phyloP scores from a whole-genome alignment of 2,113 vertebrate genomes.

The Sinocyclocheilus rhinocerous region DNA sequence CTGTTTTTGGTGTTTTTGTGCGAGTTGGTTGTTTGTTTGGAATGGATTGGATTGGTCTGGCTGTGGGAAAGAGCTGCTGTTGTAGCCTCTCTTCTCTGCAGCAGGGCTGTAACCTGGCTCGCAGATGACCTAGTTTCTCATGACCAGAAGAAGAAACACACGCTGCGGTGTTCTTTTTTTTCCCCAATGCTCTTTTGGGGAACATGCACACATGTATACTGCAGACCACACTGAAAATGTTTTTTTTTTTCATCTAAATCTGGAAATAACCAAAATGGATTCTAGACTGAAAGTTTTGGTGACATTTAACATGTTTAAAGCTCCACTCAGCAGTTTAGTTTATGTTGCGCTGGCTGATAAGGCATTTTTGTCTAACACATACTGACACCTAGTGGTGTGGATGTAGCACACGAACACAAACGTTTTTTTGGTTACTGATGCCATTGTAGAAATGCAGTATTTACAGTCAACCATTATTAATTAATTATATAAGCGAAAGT shows the following conservation, averaged over 20 bases:
- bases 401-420: background rate
- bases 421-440: background rate
- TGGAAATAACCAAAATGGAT: background rate
- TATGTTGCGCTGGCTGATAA: background rate
- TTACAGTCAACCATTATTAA: background rate
- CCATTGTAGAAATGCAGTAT: background rate
- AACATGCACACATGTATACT: constrained; percentile 40
- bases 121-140: constrained; percentile 67
- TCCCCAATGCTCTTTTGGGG: constrained; percentile 46
- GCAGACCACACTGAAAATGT: background rate
- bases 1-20: constrained; percentile 21
- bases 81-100: background rate
- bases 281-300: background rate
- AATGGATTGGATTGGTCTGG: constrained; percentile 17
- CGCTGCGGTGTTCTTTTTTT: constrained; percentile 60
- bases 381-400: background rate
- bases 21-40: constrained; percentile 15
- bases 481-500: background rate
- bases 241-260: background rate
- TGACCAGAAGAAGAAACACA: constrained; percentile 65
- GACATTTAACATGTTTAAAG: background rate
- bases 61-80: constrained; percentile 31
- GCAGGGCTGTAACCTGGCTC: constrained; percentile 16
- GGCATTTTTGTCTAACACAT: background rate
- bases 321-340: background rate